phyloP scores from a whole-genome alignment of 1,140 invertebrate species.

The Drosophila rhopaloa region DNA sequence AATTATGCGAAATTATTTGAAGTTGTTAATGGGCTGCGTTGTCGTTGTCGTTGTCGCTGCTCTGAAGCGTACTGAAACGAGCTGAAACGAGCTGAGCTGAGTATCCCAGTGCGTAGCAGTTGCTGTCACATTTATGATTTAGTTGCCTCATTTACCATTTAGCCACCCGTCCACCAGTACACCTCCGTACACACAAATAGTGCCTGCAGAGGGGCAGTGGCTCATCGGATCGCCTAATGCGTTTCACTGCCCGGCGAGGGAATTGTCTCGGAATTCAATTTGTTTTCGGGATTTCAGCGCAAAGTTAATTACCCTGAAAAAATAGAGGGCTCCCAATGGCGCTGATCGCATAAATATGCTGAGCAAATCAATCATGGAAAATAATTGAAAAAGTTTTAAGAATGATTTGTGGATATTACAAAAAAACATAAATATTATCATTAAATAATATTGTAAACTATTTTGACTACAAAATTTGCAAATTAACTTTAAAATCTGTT shows the following conservation, averaged over 20 bases:
- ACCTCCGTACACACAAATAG: neutral
- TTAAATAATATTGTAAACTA: no score
- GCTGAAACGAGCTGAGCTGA: neutral
- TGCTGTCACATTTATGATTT: constrained; percentile 72
- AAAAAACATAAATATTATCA: neutral
- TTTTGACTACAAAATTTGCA: no score
- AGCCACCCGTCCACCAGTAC: neutral
- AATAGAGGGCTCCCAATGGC: constrained; percentile 6
- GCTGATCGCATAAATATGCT: constrained; percentile 28
- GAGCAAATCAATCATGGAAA: constrained; percentile 23
- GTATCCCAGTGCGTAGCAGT: constrained; percentile 51
- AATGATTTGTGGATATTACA: neutral
- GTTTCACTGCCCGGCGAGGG: constrained; percentile 2
- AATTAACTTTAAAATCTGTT: no score
- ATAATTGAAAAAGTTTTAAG: constrained; percentile 1
- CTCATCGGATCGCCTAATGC: constrained; percentile 20
- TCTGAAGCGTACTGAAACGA: neutral
- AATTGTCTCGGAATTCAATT: constrained; percentile 38
- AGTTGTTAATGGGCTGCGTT: constrained; percentile 65
- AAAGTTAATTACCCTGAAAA: constrained; percentile 34
- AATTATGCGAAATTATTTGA: constrained; percentile 75
- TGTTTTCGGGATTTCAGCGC: constrained; percentile 34
- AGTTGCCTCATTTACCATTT: constrained; percentile 62
- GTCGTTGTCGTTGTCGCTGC: constrained; percentile 16
- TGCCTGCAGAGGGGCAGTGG: no score